Evolutionary conservation across 2,888 invertebrate species (phyloP), one percentile per base, ranked within the genome.

Genomic region (Lomographa bimaculata): DNA sequence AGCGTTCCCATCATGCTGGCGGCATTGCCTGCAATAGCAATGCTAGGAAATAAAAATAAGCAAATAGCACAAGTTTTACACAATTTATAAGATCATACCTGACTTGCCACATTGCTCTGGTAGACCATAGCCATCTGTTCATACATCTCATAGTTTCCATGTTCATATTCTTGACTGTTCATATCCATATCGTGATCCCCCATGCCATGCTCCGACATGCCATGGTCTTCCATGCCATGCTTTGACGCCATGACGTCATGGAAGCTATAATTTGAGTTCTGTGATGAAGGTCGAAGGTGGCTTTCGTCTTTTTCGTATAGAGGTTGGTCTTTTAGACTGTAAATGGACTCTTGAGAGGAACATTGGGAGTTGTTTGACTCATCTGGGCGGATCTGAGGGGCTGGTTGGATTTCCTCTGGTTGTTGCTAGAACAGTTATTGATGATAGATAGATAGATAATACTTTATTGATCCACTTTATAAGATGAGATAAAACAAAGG

Each of bases 51-150:
- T n/a, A n/a, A n/a, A n/a, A n/a, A n/a, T n/a, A n/a, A n/a, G n/a
- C n/a, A n/a, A n/a, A n/a, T 10, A 23, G 10, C 1, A 21, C 7
- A n/a, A 21, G 5, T 7, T 21, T 21, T 21, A 14, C 2, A 14
- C 2, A 14, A 4, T 4, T 14, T 21, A 1, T 10, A 7, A 24
- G 2, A 7, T 23, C 25, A 36, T 11, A 85, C 86, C 79, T 79
- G 77, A 34, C 69, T 79, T 2, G 83, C 85, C 0, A 84, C 83
- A 43, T 84, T 82, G 44, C 79, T 81, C 57, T 86, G 86, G 30
- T 87, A 86, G n/a, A 80, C 85, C 85, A 87, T 83, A 0, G 86
- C 87, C 55, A 86, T 49, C 5, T 83, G 86, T 14, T 87, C 87
- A 19, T 82, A 84, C 70, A 87, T 78, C 46, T 86, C 87, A 26